phyloP scores from a whole-genome alignment of 2,888 invertebrate genomes.

The Himalopsyche tibetana region DNA sequence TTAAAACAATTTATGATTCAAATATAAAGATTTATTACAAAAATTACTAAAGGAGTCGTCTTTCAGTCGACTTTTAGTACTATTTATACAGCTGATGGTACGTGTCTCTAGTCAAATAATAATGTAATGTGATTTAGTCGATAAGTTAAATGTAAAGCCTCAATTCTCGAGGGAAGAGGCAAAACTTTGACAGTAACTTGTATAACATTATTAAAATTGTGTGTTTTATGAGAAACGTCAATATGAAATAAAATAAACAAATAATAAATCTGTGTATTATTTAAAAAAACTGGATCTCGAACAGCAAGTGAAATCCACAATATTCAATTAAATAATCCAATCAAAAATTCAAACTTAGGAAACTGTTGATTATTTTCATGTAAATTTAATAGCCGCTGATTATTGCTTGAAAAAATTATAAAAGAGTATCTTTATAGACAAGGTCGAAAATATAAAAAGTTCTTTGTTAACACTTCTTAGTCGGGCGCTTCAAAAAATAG shows the following conservation, averaged over 20 bases:
- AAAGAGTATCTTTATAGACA: no score
- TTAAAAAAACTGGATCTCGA: not conserved
- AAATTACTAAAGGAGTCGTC: not conserved
- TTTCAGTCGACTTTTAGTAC: slow-evolving; percentile 44
- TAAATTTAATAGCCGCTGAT: no score
- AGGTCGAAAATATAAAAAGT: no score
- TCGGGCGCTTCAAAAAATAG: no score
- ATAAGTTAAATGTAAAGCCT: slow-evolving; percentile 25
- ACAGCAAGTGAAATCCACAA: no score
- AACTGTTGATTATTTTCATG: no score
- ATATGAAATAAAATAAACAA: slow-evolving; percentile 53
- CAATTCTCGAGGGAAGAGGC: not conserved
- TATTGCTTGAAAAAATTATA: no score
- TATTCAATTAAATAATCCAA: no score
- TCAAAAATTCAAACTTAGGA: no score
- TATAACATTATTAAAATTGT: slow-evolving; percentile 8
- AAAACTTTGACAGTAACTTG: slow-evolving; percentile 29
- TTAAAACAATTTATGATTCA: slow-evolving; percentile 22
- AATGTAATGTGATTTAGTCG: slow-evolving; percentile 58
- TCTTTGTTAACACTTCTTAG: no score
- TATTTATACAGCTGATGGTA: slow-evolving; percentile 46
- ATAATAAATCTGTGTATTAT: slow-evolving; percentile 12
- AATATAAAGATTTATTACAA: slow-evolving; percentile 19
- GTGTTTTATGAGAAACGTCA: slow-evolving; percentile 45
- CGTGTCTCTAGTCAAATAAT: slow-evolving; percentile 56